Evolutionary conservation across 2,888 invertebrate genomes (phyloP).

Genomic region (Drosophila austrosaltans): DNA sequence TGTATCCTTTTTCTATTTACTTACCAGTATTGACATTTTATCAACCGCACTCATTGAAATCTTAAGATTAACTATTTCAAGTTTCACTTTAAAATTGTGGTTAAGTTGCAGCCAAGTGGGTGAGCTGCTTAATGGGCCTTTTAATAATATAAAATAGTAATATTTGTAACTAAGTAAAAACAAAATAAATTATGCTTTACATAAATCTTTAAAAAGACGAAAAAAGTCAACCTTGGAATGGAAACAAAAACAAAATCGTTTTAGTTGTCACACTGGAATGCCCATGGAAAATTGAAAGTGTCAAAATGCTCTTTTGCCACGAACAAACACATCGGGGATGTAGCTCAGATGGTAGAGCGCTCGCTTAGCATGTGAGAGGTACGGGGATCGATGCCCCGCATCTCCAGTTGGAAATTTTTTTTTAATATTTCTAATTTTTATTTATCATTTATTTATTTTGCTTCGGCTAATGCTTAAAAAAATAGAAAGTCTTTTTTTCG

Average conservation of each 20-base stretch:
- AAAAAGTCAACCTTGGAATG: background rate
- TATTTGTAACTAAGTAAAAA: conserved; percentile 3
- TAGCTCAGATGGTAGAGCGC: conserved; percentile 84
- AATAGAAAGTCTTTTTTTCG: too few species aligned
- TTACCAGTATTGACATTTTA: conserved; percentile 52
- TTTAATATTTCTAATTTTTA: background rate
- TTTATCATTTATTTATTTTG: background rate
- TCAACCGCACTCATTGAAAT: conserved; percentile 48
- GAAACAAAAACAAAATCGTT: background rate
- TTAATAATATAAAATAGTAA: conserved; percentile 41
- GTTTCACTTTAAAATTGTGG: background rate
- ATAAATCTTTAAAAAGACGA: background rate
- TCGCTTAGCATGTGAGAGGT: conserved; percentile 84
- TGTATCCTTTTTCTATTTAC: background rate
- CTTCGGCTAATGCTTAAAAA: too few species aligned
- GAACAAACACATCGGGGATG: conserved; percentile 75
- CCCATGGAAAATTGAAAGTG: background rate
- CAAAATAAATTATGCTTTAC: conserved; percentile 83
- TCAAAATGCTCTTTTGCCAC: background rate
- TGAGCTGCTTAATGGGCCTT: conserved; percentile 62
- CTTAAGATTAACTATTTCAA: conserved; percentile 42
- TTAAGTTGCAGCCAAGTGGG: background rate
- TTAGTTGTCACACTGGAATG: background rate
- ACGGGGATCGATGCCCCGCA: conserved; percentile 83
- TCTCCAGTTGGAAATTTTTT: background rate